Percentiles rank a stretch among this genome's conserved stretches.
Evolutionary conservation across 2,113 vertebrate genomes (phyloP).

Genomic region (Pionites leucogaster): DNA sequence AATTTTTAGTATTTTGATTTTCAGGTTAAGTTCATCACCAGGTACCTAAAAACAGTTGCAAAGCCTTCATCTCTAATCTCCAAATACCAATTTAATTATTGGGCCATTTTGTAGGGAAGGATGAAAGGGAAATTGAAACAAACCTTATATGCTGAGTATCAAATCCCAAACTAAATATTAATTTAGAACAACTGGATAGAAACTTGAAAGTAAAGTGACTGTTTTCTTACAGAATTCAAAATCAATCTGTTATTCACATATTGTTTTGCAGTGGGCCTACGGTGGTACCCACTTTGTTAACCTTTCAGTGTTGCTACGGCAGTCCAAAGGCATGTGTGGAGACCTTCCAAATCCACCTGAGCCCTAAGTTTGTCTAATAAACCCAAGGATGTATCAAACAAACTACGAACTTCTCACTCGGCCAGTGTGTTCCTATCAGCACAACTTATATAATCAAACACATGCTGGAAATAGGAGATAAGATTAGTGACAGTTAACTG

Average conservation of each 20-base stretch:
- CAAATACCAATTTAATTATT: background rate
- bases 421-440: background rate
- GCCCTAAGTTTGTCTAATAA: background rate
- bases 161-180: background rate
- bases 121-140: conserved; percentile 30
- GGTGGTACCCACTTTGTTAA: background rate
- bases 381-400: background rate
- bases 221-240: background rate
- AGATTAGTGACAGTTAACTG: conserved; percentile 53
- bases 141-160: background rate
- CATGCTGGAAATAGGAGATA: conserved; percentile 56
- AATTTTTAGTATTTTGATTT: conserved; percentile 29
- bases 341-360: background rate
- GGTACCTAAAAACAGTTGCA: background rate
- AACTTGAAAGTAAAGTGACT: background rate
- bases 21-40: background rate
- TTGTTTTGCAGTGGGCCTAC: background rate
- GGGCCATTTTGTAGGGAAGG: conserved; percentile 12
- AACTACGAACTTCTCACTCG: background rate
- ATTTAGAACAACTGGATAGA: background rate
- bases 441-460: conserved; percentile 59
- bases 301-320: background rate
- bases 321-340: background rate
- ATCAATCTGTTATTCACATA: background rate
- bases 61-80: background rate